Evolutionary conservation across 2,888 invertebrate species (phyloP).

Genomic region (Trachelus troglodyta): DNA sequence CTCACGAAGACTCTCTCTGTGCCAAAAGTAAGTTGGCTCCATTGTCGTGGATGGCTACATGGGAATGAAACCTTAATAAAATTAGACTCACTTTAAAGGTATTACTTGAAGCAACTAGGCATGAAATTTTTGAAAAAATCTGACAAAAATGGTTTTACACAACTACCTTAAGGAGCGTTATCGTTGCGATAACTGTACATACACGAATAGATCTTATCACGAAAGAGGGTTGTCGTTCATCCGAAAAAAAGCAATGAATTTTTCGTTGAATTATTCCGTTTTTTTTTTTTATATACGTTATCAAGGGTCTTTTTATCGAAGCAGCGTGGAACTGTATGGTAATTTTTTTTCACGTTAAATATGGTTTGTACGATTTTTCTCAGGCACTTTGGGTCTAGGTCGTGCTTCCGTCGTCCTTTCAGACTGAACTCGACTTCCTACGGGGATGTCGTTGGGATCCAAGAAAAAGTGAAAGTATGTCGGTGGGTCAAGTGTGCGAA

Average conservation of each 20-base stretch:
- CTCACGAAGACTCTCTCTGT: neutral
- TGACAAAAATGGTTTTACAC: no score
- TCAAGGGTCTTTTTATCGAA: no score
- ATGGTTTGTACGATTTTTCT: neutral
- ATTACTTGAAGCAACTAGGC: no score
- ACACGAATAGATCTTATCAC: no score
- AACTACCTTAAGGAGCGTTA: neutral
- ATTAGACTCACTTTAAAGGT: no score
- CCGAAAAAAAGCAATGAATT: neutral
- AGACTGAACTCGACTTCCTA: neutral
- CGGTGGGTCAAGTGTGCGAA: constrained; percentile 57
- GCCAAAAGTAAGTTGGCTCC: neutral
- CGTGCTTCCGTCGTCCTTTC: neutral
- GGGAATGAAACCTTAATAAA: neutral
- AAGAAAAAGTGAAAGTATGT: constrained; percentile 59
- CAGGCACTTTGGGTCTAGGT: neutral
- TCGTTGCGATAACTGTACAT: neutral
- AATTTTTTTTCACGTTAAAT: neutral
- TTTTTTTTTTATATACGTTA: neutral
- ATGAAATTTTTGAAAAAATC: no score
- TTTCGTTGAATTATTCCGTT: neutral
- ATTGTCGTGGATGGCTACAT: neutral
- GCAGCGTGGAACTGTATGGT: neutral
- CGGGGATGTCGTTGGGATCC: neutral
- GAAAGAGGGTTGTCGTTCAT: no score